phyloP scores from a whole-genome alignment of 2,888 invertebrate genomes.

The Lithophane socia region DNA sequence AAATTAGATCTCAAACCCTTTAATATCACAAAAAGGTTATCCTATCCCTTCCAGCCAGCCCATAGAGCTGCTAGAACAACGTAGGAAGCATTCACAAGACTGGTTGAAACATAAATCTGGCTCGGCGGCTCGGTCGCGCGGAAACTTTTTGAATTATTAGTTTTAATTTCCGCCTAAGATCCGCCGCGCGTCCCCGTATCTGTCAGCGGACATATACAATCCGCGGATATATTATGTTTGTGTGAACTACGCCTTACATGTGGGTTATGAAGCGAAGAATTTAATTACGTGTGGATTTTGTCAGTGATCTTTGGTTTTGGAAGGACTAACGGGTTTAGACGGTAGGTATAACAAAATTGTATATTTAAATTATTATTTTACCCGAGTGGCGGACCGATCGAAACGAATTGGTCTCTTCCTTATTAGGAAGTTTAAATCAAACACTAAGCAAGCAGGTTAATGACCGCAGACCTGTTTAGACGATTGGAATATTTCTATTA shows the following conservation, averaged over 20 bases:
- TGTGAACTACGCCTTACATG: constrained; percentile 64
- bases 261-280: constrained; percentile 61
- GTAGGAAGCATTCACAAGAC: constrained; percentile 87
- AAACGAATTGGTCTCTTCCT: neutral
- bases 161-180: constrained; percentile 91
- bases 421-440: neutral
- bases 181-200: constrained; percentile 87
- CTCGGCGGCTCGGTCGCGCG: constrained; percentile 88
- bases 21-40: constrained; percentile 60
- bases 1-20: constrained; percentile 22
- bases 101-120: constrained; percentile 88
- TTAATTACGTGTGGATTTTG: constrained; percentile 63
- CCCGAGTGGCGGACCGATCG: neutral
- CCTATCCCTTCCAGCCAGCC: constrained; percentile 71
- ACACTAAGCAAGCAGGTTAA: neutral
- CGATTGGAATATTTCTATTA: neutral
- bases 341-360: neutral
- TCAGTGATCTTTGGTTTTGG: constrained; percentile 28
- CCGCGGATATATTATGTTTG: constrained; percentile 70
- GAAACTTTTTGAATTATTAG: constrained; percentile 91
- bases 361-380: neutral
- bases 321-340: neutral
- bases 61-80: constrained; percentile 74
- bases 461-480: neutral
- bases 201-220: constrained; percentile 84